A percentile compares a stretch with the other conserved stretches of the same genome.
Evolutionary conservation across 2,888 invertebrate species (phyloP).

Genomic region (Celastrina argiolus): DNA sequence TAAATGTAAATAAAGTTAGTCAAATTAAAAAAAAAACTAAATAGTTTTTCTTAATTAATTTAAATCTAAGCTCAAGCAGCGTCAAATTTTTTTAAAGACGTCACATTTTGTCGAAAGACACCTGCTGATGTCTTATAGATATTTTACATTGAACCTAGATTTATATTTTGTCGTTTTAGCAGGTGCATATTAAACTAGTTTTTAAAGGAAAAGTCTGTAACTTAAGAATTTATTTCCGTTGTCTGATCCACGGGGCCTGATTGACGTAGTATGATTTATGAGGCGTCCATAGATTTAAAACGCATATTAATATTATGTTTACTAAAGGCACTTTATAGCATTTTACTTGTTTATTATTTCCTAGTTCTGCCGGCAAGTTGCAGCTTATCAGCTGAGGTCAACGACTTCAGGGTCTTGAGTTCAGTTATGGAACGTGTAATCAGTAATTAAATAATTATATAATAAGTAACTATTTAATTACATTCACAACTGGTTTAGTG

Average conservation of each 20-base stretch:
- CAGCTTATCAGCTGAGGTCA: constrained; percentile 9
- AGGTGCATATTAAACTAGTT: constrained; percentile 19
- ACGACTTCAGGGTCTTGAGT: background rate
- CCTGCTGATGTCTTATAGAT: background rate
- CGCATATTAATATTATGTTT: no score
- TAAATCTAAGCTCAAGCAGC: background rate
- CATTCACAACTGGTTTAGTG: no score
- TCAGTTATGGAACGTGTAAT: background rate
- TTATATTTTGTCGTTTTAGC: background rate
- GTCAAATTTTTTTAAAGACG: background rate
- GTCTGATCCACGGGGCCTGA: no score
- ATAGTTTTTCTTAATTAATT: background rate
- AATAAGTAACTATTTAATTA: background rate
- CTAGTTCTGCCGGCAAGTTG: background rate
- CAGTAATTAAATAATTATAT: no score
- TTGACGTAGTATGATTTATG: no score
- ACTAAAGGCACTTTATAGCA: no score
- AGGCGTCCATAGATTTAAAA: no score
- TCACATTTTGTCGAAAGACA: background rate
- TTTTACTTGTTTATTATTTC: background rate
- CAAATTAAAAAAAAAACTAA: no score
- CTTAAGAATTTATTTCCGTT: no score
- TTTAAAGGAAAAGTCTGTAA: no score
- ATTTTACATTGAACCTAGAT: background rate
- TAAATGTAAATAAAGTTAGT: no score